phyloP scores from a whole-genome alignment of 2,888 invertebrate genomes.

The Aelia acuminata region DNA sequence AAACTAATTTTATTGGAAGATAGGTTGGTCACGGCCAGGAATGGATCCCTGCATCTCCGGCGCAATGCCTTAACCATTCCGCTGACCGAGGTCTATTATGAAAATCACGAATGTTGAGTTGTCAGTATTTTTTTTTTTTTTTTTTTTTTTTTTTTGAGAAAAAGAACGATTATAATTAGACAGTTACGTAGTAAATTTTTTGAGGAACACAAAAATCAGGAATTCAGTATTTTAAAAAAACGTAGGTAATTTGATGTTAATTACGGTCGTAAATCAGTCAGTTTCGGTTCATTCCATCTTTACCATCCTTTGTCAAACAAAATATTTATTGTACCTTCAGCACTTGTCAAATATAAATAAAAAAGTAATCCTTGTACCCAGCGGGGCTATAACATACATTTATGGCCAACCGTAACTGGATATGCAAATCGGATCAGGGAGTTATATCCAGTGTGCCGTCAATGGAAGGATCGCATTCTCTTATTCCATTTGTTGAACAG shows the following conservation, averaged over 20 bases:
- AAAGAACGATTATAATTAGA: too few species aligned
- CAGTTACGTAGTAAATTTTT: too few species aligned
- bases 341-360: not conserved
- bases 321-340: not conserved
- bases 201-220: too few species aligned
- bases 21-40: too few species aligned
- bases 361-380: not conserved
- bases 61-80: too few species aligned
- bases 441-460: not conserved
- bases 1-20: too few species aligned
- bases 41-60: too few species aligned
- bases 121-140: too few species aligned
- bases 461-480: not conserved
- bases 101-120: too few species aligned
- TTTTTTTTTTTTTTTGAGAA: too few species aligned
- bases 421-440: not conserved
- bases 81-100: too few species aligned
- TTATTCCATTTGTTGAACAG: not conserved
- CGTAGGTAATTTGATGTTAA: not conserved
- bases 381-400: not conserved
- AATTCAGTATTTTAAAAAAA: too few species aligned
- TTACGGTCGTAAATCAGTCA: not conserved
- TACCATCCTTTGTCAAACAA: not conserved
- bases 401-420: constrained; percentile 16
- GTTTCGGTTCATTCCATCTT: not conserved